Evolutionary conservation across 2,113 vertebrate genomes (phyloP), one percentile per base, ranked within the genome.

Genomic region (Scomber japonicus): DNA sequence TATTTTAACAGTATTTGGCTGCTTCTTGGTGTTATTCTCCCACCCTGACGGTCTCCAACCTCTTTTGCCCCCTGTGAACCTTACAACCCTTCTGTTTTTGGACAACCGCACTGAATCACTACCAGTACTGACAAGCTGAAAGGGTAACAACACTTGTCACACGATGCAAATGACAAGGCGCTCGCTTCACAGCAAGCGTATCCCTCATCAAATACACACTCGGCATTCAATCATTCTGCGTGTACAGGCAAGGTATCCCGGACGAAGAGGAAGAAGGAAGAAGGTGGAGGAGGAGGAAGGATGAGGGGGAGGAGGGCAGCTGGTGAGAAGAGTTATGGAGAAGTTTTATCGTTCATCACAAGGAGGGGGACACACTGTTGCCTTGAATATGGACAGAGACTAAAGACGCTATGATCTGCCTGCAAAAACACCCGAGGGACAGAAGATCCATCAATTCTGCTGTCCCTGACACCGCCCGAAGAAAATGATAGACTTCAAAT

Each of bases 301-400:
- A 3, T 56, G 49, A 56, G 30, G 30, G 50, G 40, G 35, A 24
- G 49, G 56, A 3, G 62, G 54, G 57, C 40, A 21, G 64, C 54
- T 69, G 2, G 13, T 2, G 53, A 63, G 69, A 81, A 81, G 85
- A 91, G 83, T 88, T 88, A 92, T 82, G 88, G 82, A 68, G 68
- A 81, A 70, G 66, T 76, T 82, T 84, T 50, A 75, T 75, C 71
- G 60, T 93, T 84, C 63, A 89, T 92, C 87, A 91, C 68, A 6
- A 48, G 27, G 61, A 46, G 35, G 81, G 70, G 88, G 24, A 27
- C 75, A 70, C 60, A 27, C 51, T 54, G 83, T 85, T 65, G 87
- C 93, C 93, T 94, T 92, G 93, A 92, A 89, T 83, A 56, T 54
- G 73, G 91, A 92, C 87, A 81, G 78, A 88, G 89, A 92, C 90